phyloP scores from a whole-genome alignment of 2,888 invertebrate genomes.

The Melanostoma scalare region DNA sequence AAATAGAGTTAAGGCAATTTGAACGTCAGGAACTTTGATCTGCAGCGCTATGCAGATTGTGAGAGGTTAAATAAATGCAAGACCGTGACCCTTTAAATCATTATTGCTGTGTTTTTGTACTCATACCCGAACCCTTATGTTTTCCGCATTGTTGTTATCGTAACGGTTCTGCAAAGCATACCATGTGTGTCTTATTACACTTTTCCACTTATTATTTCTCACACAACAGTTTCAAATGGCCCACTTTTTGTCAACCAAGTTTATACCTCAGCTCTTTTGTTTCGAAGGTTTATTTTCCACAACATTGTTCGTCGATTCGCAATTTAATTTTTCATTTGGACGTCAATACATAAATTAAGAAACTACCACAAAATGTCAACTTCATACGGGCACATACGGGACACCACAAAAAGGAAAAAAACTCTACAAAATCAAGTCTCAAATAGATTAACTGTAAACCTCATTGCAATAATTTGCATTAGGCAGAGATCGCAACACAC shows the following conservation, averaged over 20 bases:
- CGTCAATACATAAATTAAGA: conserved; percentile 55
- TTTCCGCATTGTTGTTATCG: too few species aligned
- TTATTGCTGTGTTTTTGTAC: background rate
- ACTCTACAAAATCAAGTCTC: background rate
- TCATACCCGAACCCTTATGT: too few species aligned
- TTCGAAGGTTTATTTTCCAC: background rate
- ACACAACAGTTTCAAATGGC: background rate
- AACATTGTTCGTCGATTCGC: background rate
- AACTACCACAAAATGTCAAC: conserved; percentile 52
- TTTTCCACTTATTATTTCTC: background rate
- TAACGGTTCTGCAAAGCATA: too few species aligned
- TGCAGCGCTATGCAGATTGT: conserved; percentile 6
- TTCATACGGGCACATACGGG: conserved; percentile 59
- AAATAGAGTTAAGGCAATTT: conserved; percentile 11
- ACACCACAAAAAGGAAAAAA: conserved; percentile 10
- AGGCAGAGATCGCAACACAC: conserved; percentile 1
- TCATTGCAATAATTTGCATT: conserved; percentile 45
- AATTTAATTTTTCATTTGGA: conserved; percentile 10
- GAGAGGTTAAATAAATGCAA: conserved; percentile 4
- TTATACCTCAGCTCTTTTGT: conserved; percentile 27
- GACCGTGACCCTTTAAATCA: conserved; percentile 27
- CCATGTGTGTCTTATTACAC: background rate
- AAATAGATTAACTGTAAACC: conserved; percentile 59
- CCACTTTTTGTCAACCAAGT: conserved; percentile 6
- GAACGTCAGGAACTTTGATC: conserved; percentile 8